Evolutionary conservation across 1,140 invertebrate genomes (phyloP).

Genomic region (Leptinotarsa texana): DNA sequence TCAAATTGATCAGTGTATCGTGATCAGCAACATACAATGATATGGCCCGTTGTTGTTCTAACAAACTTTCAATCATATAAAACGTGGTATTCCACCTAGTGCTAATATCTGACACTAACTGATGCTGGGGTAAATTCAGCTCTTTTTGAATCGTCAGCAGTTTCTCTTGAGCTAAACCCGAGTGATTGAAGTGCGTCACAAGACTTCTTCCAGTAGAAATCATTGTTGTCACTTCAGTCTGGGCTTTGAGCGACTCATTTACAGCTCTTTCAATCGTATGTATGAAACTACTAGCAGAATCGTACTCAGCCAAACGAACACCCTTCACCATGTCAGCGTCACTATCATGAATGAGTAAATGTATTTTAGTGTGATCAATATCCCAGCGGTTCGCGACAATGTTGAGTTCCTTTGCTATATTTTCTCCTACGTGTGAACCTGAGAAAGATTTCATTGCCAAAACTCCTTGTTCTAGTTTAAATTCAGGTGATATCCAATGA

Average conservation of each 20-base stretch:
- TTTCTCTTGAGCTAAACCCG: slow-evolving; percentile 26
- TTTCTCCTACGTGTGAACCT: too few relatives aligned
- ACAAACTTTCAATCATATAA: slow-evolving; percentile 29
- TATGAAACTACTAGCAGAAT: neutral
- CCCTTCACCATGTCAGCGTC: slow-evolving; percentile 21
- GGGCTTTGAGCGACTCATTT: slow-evolving; percentile 13
- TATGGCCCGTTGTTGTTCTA: slow-evolving; percentile 29
- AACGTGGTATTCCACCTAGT: slow-evolving; percentile 36
- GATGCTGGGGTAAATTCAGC: slow-evolving; percentile 9
- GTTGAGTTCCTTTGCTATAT: neutral
- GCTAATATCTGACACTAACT: slow-evolving; percentile 31
- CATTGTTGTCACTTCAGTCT: slow-evolving; percentile 20
- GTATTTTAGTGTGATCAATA: too few relatives aligned
- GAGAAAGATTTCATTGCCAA: too few relatives aligned
- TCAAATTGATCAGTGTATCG: slow-evolving; percentile 18
- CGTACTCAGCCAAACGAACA: slow-evolving; percentile 19
- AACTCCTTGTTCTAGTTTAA: too few relatives aligned
- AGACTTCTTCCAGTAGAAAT: slow-evolving; percentile 22
- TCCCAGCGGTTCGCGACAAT: too few relatives aligned
- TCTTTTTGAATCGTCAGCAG: slow-evolving; percentile 20
- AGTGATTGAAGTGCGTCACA: slow-evolving; percentile 29
- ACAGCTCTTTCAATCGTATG: slow-evolving; percentile 23
- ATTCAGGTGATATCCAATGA: too few relatives aligned
- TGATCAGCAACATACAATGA: neutral
- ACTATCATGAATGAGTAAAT: neutral